These are phyloP conservation scores for Alaudala cheleensis DNA, from an alignment of 2,113 vertebrate genomes.

Conservation along the genomic window DNA sequence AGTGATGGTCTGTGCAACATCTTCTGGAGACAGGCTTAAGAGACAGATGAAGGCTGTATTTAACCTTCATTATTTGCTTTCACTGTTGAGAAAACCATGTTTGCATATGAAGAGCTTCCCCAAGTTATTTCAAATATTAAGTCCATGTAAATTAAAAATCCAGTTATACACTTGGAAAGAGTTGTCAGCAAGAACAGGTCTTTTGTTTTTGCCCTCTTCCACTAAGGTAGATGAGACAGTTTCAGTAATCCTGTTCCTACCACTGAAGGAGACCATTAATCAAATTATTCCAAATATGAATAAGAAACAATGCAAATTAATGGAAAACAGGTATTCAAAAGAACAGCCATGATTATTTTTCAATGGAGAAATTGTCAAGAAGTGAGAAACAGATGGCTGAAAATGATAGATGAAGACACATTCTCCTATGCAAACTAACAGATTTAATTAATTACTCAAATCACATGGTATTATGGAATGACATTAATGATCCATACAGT, in stretches of 20 bases:
- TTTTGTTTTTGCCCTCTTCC: neutral
- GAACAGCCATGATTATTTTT: slow-evolving; percentile 45
- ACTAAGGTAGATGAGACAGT: neutral
- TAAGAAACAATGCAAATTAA: slow-evolving; percentile 40
- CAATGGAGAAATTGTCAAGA: slow-evolving; percentile 45
- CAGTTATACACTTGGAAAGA: neutral
- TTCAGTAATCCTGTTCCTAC: slow-evolving; percentile 6
- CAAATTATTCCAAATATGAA: slow-evolving; percentile 44
- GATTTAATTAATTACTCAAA: slow-evolving; percentile 53
- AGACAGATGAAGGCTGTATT: neutral
- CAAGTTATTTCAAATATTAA: slow-evolving; percentile 1
- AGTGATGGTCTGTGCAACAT: neutral
- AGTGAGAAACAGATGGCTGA: slow-evolving; percentile 55
- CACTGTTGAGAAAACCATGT: slow-evolving; percentile 5
- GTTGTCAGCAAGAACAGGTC: neutral
- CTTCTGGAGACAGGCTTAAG: neutral
- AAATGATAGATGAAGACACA: slow-evolving; percentile 16
- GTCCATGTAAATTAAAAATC: slow-evolving; percentile 28
- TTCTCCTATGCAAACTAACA: slow-evolving; percentile 35
- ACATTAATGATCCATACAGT: slow-evolving; percentile 45
- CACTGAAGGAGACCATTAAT: slow-evolving; percentile 37
- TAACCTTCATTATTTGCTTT: slow-evolving; percentile 24
- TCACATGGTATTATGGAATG: slow-evolving; percentile 24
- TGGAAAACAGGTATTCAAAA: slow-evolving; percentile 49
- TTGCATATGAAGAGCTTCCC: slow-evolving; percentile 38